Base-by-base conservation (phyloP, 2,113 vertebrate genomes). In the Eleginops maclovinus region DNA sequence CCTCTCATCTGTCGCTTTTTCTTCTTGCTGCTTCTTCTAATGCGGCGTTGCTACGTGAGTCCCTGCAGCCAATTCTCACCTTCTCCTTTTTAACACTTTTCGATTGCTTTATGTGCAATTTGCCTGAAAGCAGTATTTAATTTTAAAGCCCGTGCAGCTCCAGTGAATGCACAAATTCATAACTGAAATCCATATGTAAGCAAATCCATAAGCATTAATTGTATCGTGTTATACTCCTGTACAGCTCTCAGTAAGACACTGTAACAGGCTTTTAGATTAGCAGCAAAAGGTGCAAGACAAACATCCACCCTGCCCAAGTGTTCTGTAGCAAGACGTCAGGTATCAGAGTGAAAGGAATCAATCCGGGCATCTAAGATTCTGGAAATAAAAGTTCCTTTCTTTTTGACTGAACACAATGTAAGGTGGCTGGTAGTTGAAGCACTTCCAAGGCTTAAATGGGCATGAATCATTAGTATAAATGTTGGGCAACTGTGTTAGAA, bases 41-140 rank as follows among this genome's bases (percentile, higher is more conserved):
- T 51, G 28, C 64, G 19, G 55, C 22, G 10, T 77, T 79, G 55
- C 66, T 71, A 21, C 41, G 16, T 17, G 41, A 65, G 13, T 59
- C 56, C 66, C 49, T 67, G 59, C 59, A 63, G 11, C 63, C 14
- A 65, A 46, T 28, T 80, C 71, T 72, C 28, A 12, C 49, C 14
- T n/a, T 22, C 43, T 70, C 68, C 53, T 72, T 68, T 77, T 54
- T n/a, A 9, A n/a, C 56, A 68, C 43, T 60, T 77, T 49, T 58
- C 3, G 19, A 16, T 47, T 40, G 72, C 75, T 59, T 49, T 58
- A 60, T 43, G 51, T 56, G 54, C 55, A 77, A 74, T 73, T 77
- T 80, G 54, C 78, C 80, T 63, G 50, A 83, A 81, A 78, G 44
- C 75, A 71, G 73, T 66, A 72, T 72, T 73, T 69, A 5, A 72